Percentiles rank a stretch among this genome's conserved stretches.
These are phyloP conservation scores for Corythornis madagascariensis DNA, from an alignment of 2,113 vertebrate species.

Conservation along the genomic window DNA sequence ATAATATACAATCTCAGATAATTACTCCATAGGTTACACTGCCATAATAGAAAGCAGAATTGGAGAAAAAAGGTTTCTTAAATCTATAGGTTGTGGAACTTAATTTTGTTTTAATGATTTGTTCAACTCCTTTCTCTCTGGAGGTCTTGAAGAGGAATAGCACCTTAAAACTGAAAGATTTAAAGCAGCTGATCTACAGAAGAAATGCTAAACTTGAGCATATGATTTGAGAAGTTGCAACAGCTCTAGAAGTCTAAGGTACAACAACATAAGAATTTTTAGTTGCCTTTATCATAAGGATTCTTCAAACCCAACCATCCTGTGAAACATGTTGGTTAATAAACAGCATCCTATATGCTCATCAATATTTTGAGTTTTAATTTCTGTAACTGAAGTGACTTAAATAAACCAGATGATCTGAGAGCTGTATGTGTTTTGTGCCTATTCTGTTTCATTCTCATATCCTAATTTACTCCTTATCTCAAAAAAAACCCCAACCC, in stretches of 20 bases:
- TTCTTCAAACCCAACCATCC: accelerated
- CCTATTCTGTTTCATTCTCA: neutral
- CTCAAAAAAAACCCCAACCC: neutral
- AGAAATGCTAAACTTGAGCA: neutral
- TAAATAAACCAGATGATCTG: neutral
- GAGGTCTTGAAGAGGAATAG: neutral
- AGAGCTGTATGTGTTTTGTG: neutral
- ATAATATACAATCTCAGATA: neutral
- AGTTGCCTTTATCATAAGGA: neutral
- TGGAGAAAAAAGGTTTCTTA: neutral
- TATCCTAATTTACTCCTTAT: neutral
- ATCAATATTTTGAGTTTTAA: neutral
- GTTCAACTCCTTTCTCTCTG: neutral
- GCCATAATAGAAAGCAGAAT: neutral
- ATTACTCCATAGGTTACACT: neutral
- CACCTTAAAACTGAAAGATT: neutral
- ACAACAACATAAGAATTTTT: neutral
- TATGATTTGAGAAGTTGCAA: neutral
- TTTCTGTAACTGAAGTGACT: neutral
- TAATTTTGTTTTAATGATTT: neutral
- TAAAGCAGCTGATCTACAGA: neutral
- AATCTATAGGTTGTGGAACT: neutral
- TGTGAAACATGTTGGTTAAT: neutral
- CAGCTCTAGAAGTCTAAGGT: neutral
- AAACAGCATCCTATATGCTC: neutral